A percentile compares a stretch with the other conserved stretches of the same genome.
Evolutionary conservation across 2,113 vertebrate species (phyloP).

Genomic region (Narcine bancroftii): DNA sequence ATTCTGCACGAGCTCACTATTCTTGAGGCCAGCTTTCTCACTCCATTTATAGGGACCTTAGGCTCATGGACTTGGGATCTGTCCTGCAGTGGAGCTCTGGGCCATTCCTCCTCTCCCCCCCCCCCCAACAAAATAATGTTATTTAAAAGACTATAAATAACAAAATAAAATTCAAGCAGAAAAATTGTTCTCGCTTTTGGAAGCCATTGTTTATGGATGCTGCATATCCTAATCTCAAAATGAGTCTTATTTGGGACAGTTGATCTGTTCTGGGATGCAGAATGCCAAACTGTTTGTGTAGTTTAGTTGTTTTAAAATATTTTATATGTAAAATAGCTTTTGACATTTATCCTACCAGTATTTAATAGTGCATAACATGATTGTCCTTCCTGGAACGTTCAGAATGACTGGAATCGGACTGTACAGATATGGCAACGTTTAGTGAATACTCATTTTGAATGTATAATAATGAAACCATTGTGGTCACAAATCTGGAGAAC

Average conservation of each 20-base stretch:
- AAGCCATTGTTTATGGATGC: too few species aligned
- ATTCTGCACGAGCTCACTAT: too few species aligned
- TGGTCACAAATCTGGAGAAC: not conserved
- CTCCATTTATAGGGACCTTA: too few species aligned
- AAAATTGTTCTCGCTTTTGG: too few species aligned
- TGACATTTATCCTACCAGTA: not conserved
- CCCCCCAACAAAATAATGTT: too few species aligned
- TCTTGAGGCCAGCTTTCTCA: too few species aligned
- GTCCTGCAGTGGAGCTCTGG: too few species aligned
- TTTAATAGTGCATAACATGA: not conserved
- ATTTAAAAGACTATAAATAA: too few species aligned
- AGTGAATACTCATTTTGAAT: not conserved
- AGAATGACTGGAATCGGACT: conserved; percentile 4
- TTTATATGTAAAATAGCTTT: not conserved
- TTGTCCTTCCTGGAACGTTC: not conserved
- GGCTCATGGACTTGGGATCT: too few species aligned
- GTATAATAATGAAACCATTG: not conserved
- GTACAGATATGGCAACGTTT: not conserved
- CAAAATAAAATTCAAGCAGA: too few species aligned
- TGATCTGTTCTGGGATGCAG: not conserved
- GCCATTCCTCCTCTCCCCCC: too few species aligned
- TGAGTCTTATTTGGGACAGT: not conserved
- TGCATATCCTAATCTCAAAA: not conserved
- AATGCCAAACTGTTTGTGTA: too few species aligned
- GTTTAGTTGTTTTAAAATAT: not conserved